Conservation (phyloP, 2,113 vertebrate genomes). For the Lucifuga dentata region DNA sequence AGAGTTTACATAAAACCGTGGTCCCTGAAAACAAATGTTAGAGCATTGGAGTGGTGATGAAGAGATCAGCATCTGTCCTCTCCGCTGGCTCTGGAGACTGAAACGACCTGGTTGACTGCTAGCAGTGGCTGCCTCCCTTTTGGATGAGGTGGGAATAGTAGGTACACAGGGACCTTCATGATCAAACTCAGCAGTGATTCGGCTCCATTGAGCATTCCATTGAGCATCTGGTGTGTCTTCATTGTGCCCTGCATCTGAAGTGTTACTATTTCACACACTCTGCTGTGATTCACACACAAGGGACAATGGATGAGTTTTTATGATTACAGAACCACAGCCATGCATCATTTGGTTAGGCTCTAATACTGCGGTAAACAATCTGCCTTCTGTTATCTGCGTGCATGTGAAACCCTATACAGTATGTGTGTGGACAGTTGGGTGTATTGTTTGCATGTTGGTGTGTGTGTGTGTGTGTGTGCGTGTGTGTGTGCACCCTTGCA, state of each 20-base stretch:
- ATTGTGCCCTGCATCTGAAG: conserved; percentile 67
- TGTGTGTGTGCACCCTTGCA: conserved; percentile 19
- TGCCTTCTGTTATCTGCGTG: conserved; percentile 35
- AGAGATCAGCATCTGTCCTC: conserved; percentile 57
- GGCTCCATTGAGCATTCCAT: conserved; percentile 70
- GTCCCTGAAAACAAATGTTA: conserved; percentile 22
- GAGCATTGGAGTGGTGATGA: conserved; percentile 40
- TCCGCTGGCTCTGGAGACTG: conserved; percentile 32
- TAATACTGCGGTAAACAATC: conserved; percentile 50
- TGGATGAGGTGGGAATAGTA: conserved; percentile 47
- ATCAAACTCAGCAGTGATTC: conserved; percentile 58
- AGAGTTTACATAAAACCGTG: conserved; percentile 12
- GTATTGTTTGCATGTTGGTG: too few relatives aligned
- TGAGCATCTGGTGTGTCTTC: conserved; percentile 73
- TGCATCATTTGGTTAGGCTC: conserved; percentile 69
- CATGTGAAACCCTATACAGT: conserved; percentile 11
- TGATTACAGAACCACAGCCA: conserved; percentile 69
- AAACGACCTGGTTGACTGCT: conserved; percentile 37
- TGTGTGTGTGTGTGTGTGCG: neutral
- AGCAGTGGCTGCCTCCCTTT: conserved; percentile 29
- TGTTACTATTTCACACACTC: conserved; percentile 61
- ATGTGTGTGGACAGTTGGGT: neutral
- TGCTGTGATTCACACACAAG: conserved; percentile 61
- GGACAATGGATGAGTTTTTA: conserved; percentile 61
- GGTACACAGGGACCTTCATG: conserved; percentile 44